Evolutionary conservation across 1,140 invertebrate species (phyloP), one percentile per base, ranked within the genome.

Genomic region (Ladona fulva): DNA sequence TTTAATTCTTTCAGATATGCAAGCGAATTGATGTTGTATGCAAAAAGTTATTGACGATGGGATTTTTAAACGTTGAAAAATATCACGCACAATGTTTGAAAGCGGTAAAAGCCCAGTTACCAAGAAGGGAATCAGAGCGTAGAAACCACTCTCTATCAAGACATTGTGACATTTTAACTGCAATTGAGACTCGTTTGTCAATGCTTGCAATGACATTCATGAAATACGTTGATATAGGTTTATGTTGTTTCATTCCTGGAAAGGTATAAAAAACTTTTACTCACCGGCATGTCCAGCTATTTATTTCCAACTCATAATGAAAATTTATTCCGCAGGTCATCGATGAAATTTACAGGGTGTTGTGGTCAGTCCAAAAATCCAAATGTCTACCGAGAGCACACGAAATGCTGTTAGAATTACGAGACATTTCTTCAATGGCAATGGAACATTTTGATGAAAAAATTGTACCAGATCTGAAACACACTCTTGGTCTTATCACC

Each of bases 371-470:
- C 44, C 89, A 91, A 79, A 87, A 87, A 19, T 89, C 89, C 12
- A 88, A 88, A 77, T 90, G 89, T 10, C 91, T 91, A 3, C 91
- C 94, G 0, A 86, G 93, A 22, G 90, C 94, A 0, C 93, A 95
- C 82, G 95, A 96, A 84, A 90, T 96, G 0, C 85, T 97, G 0
- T 94, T 96, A 83, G 95, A 97, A 83, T 82, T 97, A 0, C 85
- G 95, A 0, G 96, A 97, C 82, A 95, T 97, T 77, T 96, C 94
- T 16, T 96, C 95, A 29, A 97, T 97, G 96, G 95, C 95, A 0
- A 97, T 97, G 88, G 96, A 98, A 83, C 94, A 97, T 85, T 98
- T 98, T 86, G 95, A 97, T 83, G 95, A 97, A 80, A 92, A 95
- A 82, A 95, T 97, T 80, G 85, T 91, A 74, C 92, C 92, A 29